Conservation (phyloP, 1,140 invertebrate genomes). For the Meloidogyne exigua region DNA sequence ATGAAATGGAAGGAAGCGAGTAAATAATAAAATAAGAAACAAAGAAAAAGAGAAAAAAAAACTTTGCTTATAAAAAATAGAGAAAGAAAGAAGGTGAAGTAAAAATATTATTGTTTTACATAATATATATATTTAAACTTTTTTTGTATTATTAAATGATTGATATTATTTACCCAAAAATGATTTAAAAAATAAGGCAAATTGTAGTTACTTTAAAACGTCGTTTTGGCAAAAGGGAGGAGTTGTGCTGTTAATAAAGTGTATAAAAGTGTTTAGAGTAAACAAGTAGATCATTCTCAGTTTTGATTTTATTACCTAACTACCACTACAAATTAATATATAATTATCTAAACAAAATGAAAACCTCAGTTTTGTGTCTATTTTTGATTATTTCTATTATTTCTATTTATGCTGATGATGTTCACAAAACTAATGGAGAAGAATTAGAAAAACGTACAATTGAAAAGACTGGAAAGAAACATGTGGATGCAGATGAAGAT, state of each 20-base stretch:
- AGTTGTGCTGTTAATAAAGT: neutral
- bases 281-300: neutral
- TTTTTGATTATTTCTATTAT: slow-evolving; percentile 3
- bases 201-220: too few relatives aligned
- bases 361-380: neutral
- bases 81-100: neutral
- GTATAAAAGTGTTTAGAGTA: neutral
- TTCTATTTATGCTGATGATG: neutral
- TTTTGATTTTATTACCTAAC: neutral
- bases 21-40: too few relatives aligned
- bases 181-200: neutral
- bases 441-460: neutral
- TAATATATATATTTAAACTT: neutral
- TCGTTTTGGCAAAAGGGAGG: neutral
- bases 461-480: neutral
- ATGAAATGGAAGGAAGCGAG: too few relatives aligned
- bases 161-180: neutral
- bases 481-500: neutral
- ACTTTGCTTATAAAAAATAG: neutral
- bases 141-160: slow-evolving; percentile 1
- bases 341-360: neutral
- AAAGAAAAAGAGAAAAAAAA: neutral
- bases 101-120: neutral
- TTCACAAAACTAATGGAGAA: neutral
- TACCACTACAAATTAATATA: neutral